phyloP scores from a whole-genome alignment of 92 coral and sea anemone species.

The Phymanthus crucifer region DNA sequence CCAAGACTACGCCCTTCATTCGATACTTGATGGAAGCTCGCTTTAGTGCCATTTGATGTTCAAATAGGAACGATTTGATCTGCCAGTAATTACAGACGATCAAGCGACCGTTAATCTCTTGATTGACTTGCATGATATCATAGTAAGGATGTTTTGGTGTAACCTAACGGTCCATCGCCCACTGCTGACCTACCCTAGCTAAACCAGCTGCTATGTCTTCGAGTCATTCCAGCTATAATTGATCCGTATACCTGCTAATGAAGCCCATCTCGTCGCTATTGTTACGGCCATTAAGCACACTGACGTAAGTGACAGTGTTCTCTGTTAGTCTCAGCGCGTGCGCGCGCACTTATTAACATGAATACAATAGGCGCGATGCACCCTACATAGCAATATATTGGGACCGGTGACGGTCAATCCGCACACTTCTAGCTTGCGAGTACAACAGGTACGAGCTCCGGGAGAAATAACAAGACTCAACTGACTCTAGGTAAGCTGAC shows the following conservation, averaged over 20 bases:
- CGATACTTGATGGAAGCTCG: background rate
- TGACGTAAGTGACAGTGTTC: constrained; percentile 15
- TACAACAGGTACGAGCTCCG: constrained; percentile 2
- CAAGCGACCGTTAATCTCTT: background rate
- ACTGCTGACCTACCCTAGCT: background rate
- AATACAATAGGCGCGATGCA: background rate
- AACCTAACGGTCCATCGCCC: constrained; percentile 8
- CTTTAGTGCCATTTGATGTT: background rate
- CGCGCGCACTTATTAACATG: background rate
- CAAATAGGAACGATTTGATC: background rate
- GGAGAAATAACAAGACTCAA: background rate
- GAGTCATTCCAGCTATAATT: constrained; percentile 12
- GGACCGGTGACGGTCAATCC: background rate
- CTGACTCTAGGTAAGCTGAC: background rate
- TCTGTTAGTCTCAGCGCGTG: background rate
- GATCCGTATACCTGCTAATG: constrained; percentile 1
- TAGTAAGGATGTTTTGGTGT: background rate
- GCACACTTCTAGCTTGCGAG: background rate
- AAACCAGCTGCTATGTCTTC: constrained; percentile 4
- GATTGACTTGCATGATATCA: constrained; percentile 1
- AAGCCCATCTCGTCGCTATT: constrained; percentile 10
- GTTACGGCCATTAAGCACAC: background rate
- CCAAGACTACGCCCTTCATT: background rate
- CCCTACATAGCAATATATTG: background rate
- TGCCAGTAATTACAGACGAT: background rate